Evolutionary conservation across 2,113 vertebrate genomes (phyloP).

Genomic region (Coreoperca whiteheadi): DNA sequence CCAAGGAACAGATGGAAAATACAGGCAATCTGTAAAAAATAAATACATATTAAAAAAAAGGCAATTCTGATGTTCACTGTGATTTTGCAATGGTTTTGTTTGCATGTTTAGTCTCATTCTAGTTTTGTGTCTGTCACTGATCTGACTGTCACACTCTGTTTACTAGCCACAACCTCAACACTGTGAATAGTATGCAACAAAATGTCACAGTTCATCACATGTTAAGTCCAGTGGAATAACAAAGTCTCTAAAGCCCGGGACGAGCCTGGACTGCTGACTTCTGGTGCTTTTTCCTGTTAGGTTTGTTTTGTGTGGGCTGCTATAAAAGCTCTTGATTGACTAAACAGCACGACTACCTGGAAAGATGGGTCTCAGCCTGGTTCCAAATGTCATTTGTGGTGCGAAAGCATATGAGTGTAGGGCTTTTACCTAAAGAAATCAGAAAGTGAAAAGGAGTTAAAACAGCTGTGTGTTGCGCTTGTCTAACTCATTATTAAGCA

Average conservation of each 20-base stretch:
- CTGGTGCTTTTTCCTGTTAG: no score
- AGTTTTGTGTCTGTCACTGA: neutral
- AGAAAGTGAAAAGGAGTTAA: no score
- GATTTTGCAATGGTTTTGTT: neutral
- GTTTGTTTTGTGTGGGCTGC: no score
- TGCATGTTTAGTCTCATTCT: neutral
- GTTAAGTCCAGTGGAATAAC: neutral
- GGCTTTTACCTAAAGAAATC: neutral
- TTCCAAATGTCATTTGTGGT: neutral
- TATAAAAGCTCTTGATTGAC: neutral
- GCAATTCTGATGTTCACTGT: neutral
- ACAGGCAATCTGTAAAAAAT: neutral
- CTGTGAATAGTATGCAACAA: neutral
- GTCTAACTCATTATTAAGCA: neutral
- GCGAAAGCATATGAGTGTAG: neutral
- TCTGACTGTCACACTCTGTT: neutral
- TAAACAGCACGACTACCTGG: neutral
- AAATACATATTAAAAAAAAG: neutral
- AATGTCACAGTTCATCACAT: neutral
- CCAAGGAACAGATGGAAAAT: constrained; percentile 9
- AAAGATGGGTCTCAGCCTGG: neutral
- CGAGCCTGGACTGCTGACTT: neutral
- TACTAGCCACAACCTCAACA: neutral
- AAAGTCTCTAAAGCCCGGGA: neutral
- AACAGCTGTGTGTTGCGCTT: neutral